Conservation (phyloP, 1,140 invertebrate species). For the Phthorimaea operculella region DNA sequence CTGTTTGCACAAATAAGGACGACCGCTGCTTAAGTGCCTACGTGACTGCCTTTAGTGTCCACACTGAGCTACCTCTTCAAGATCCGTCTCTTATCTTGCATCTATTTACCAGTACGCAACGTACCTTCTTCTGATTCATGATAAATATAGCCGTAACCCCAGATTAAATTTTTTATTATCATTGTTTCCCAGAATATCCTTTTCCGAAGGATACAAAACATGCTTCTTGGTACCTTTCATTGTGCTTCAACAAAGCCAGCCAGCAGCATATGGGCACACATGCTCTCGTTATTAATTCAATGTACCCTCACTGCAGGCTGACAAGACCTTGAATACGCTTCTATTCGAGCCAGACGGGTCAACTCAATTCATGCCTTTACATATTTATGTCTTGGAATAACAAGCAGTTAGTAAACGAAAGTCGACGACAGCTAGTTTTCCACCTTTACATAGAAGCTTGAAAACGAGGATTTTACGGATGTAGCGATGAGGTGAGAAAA, state of each 20-base stretch:
- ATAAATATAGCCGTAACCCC: no score
- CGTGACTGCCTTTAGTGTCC: constrained; percentile 27
- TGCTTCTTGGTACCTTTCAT: neutral
- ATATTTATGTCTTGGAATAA: constrained; percentile 32
- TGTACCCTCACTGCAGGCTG: constrained; percentile 4
- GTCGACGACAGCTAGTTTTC: no score
- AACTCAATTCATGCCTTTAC: constrained; percentile 39
- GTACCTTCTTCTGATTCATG: no score
- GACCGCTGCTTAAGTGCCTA: constrained; percentile 23
- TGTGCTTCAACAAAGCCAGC: neutral
- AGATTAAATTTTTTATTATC: no score
- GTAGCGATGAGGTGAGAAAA: no score
- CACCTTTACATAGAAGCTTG: no score
- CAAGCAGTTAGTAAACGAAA: neutral
- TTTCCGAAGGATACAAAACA: neutral
- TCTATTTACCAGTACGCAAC: no score
- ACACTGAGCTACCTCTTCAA: no score
- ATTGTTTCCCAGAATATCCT: neutral
- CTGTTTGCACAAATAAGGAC: constrained; percentile 59
- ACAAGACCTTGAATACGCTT: constrained; percentile 29
- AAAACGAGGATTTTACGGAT: no score
- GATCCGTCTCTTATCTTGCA: no score
- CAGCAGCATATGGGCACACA: neutral
- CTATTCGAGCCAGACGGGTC: constrained; percentile 33
- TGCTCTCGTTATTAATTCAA: constrained; percentile 10